phyloP scores from a whole-genome alignment of 37 sponge, comb jelly and placozoan genomes.

The Halisarca cf. caerulea region DNA sequence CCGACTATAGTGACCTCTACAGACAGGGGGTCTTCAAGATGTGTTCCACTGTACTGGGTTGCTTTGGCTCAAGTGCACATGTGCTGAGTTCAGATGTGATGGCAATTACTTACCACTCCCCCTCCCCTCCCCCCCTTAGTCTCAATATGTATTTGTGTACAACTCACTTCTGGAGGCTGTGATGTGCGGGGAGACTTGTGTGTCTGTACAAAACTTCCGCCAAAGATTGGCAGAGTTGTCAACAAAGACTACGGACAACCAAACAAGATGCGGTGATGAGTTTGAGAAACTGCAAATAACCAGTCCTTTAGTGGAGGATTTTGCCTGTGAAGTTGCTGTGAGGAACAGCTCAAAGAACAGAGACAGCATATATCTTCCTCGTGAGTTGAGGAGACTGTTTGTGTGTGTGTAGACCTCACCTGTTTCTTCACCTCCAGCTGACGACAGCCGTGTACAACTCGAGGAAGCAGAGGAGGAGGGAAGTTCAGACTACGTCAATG shows the following conservation, averaged over 20 bases:
- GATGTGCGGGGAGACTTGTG: conserved; percentile 80
- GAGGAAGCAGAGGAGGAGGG: not conserved
- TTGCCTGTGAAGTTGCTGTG: conserved; percentile 68
- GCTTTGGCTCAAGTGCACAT: no score
- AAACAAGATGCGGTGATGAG: conserved; percentile 47
- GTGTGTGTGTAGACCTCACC: not conserved
- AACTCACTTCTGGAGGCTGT: conserved; percentile 81
- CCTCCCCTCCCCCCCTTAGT: conserved; percentile 21
- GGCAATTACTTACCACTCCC: no score
- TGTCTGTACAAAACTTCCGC: conserved; percentile 35
- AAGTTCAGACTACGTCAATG: conserved; percentile 20
- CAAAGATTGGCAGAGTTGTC: conserved; percentile 29
- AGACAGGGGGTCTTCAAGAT: no score
- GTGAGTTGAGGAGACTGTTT: conserved; percentile 45
- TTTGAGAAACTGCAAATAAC: conserved; percentile 42
- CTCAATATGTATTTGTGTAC: conserved; percentile 83
- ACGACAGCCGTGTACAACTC: not conserved
- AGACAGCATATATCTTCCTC: conserved; percentile 45
- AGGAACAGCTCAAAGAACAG: conserved; percentile 71
- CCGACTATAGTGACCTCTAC: no score
- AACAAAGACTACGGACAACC: not conserved
- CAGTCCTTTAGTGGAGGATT: conserved; percentile 59
- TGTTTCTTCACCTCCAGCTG: not conserved
- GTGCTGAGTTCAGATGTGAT: no score
- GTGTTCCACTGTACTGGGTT: no score